A percentile compares a stretch with the other conserved stretches of the same genome.
These are phyloP conservation scores for Semicossyphus pulcher DNA, from an alignment of 2,113 vertebrate genomes.

Conservation along the genomic window DNA sequence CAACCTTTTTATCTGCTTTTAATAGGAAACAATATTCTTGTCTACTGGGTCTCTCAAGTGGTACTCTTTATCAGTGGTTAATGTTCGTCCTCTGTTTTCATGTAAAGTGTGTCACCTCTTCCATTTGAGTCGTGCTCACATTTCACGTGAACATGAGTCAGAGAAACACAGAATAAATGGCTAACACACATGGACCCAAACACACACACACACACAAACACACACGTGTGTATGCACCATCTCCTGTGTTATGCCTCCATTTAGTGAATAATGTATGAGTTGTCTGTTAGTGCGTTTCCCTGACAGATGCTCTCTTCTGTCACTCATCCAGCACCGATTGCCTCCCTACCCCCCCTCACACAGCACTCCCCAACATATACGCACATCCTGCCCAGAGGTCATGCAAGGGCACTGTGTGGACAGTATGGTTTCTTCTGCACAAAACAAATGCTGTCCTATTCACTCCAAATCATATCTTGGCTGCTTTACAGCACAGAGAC, in stretches of 20 bases:
- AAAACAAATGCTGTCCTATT: constrained; percentile 7
- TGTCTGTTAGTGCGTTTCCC: constrained; percentile 52
- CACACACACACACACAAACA: constrained; percentile 7
- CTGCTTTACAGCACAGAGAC: constrained; percentile 2
- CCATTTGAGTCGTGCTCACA: constrained; percentile 23
- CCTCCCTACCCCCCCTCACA: constrained; percentile 2
- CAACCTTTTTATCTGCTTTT: not conserved
- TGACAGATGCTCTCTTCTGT: constrained; percentile 80
- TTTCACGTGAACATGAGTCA: constrained; percentile 52
- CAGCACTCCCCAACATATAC: constrained; percentile 5
- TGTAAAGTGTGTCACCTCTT: constrained; percentile 3
- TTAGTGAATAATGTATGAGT: constrained; percentile 80
- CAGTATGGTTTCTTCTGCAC: constrained; percentile 10
- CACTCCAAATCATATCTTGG: not conserved
- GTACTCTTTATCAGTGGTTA: not conserved
- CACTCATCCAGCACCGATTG: constrained; percentile 64
- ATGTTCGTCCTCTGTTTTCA: constrained; percentile 20
- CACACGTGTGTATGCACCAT: not conserved
- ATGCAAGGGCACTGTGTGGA: constrained; percentile 57
- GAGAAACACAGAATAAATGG: constrained; percentile 8
- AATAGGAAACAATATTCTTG: not conserved
- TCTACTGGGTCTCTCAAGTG: not conserved
- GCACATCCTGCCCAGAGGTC: constrained; percentile 61
- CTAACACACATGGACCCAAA: too few relatives aligned
- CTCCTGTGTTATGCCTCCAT: constrained; percentile 45